Evolutionary conservation across 2,888 invertebrate genomes (phyloP).

Genomic region (Gryllus longicercus): DNA sequence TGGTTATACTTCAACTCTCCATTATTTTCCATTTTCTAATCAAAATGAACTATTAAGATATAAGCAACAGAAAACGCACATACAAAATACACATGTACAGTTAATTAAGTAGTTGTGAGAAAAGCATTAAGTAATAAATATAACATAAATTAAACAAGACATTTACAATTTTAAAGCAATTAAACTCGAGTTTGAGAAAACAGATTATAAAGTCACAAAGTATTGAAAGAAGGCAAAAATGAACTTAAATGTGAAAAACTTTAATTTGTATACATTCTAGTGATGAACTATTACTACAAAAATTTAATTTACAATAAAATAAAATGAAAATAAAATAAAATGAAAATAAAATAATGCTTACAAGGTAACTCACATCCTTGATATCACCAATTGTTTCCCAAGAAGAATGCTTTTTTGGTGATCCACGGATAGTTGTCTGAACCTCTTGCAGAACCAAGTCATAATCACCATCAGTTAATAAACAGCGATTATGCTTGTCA

Average conservation of each 20-base stretch:
- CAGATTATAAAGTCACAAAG: no score
- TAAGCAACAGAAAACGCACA: no score
- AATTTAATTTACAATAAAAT: background rate
- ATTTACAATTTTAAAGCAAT: no score
- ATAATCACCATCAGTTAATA: slow-evolving; percentile 85
- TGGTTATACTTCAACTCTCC: no score
- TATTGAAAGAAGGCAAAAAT: background rate
- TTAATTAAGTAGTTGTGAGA: no score
- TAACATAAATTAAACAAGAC: no score
- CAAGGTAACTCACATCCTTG: slow-evolving; percentile 45
- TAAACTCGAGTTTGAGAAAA: no score
- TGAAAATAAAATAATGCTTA: background rate
- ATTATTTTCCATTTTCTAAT: no score
- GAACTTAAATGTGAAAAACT: background rate
- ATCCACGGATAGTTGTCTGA: slow-evolving; percentile 50
- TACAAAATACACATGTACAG: no score
- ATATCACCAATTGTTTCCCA: slow-evolving; percentile 64
- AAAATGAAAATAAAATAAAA: slow-evolving; percentile 3
- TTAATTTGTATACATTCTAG: background rate
- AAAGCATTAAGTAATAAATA: no score
- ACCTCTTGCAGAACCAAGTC: slow-evolving; percentile 81
- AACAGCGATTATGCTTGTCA: slow-evolving; percentile 83
- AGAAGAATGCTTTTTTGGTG: slow-evolving; percentile 68
- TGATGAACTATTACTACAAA: background rate
- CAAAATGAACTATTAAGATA: no score